phyloP scores from a whole-genome alignment of 2,113 vertebrate genomes.

The Corynorhinus townsendii region DNA sequence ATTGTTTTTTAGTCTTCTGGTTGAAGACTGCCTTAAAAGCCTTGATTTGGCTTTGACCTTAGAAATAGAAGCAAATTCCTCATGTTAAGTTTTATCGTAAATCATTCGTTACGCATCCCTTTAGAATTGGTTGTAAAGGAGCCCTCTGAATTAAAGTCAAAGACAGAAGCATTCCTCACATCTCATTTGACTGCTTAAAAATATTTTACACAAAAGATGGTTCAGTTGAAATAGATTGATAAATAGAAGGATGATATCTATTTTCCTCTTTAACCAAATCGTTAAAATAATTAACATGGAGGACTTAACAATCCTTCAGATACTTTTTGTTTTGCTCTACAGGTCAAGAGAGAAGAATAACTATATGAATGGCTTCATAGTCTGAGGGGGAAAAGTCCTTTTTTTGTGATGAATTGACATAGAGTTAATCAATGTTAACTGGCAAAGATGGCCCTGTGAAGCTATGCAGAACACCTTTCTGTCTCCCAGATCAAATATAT shows the following conservation, averaged over 20 bases:
- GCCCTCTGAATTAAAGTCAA: neutral
- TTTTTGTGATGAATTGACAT: neutral
- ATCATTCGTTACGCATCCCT: neutral
- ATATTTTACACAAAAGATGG: neutral
- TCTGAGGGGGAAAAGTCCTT: neutral
- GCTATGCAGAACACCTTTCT: neutral
- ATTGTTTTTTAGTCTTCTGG: neutral
- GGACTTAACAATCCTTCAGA: neutral
- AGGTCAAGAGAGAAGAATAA: neutral
- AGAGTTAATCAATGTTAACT: neutral
- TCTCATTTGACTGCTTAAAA: neutral
- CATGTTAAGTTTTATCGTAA: neutral
- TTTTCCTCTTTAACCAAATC: neutral
- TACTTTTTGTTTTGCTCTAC: neutral
- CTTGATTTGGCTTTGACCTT: neutral
- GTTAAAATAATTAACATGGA: constrained; percentile 11
- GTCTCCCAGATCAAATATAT: neutral
- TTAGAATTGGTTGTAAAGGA: constrained; percentile 9
- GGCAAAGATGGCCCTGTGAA: neutral
- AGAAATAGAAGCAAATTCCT: constrained; percentile 9
- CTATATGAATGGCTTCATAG: neutral
- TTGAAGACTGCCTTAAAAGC: constrained; percentile 16
- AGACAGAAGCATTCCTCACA: neutral
- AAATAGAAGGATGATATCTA: neutral
- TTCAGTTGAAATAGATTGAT: neutral